Base-by-base conservation (phyloP, 2,888 invertebrate genomes). In the Cryptocephalus primarius region DNA sequence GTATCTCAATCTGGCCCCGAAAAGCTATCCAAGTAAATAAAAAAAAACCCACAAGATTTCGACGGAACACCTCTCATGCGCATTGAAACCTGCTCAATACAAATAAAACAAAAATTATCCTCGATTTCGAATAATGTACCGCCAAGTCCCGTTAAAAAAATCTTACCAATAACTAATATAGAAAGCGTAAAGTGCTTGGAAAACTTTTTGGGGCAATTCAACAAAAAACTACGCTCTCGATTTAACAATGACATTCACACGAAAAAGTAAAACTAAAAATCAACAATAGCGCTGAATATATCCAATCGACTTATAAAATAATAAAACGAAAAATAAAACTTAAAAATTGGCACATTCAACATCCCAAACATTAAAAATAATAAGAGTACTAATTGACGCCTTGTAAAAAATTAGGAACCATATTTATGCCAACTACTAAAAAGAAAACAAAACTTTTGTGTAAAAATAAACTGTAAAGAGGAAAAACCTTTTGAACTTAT, bases 361-460 rank as follows among this genome's bases (percentile, higher is more conserved):
- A 52, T 56, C 50, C 49, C 51, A 52, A 51, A 58, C 53, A 57
- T 52, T 46, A 51, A 50, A 34, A 54, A 48, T 52, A 54, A 50
- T 48, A 50, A 48, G 54, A 51, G 52, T 50, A 55, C 50, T 56
- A 55, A 55, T 58, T 52, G 55, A 57, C 52, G 48, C 49, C 49
- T 47, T 55, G 53, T 47, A 51, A 51, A 48, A 48, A 48, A 57
- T 51, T 59, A 59, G 56, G 56, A 57, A 60, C 56, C 57, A 55
- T 43, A 34, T 34, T 47, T 60, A 60, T 59, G 62, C 62, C 61
- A 61, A 62, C 59, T 62, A 60, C 63, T 59, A 60, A 59, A 57
- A 48, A 56, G 22, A 22, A 22, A 22, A 22, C 22, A 22, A 22
- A 22, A 22, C 22, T 6, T 22, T 22, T 22, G 22, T 22, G 22